A percentile compares a stretch with the other conserved stretches of the same genome.
Evolutionary conservation across 2,113 vertebrate genomes (phyloP).

Genomic region (Indri indri): DNA sequence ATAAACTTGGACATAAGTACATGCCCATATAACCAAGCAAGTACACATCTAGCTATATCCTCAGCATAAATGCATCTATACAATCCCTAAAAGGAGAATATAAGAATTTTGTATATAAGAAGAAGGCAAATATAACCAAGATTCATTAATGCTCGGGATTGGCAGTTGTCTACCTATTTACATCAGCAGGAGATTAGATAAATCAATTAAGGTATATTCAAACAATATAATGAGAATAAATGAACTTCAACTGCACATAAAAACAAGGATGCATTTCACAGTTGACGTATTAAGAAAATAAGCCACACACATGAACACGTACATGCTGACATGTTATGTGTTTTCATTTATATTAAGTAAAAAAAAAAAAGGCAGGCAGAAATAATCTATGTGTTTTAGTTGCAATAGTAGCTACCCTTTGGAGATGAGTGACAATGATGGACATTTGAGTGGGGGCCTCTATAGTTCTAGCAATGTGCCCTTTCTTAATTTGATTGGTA

Average conservation of each 20-base stretch:
- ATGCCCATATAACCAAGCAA: background rate
- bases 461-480: background rate
- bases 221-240: background rate
- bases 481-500: background rate
- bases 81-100: background rate
- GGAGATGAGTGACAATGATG: background rate
- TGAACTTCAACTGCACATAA: background rate
- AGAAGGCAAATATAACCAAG: background rate
- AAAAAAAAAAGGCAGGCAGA: background rate
- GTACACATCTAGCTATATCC: background rate
- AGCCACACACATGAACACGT: background rate
- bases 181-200: background rate
- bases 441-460: background rate
- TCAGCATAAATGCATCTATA: background rate
- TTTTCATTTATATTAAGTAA: background rate
- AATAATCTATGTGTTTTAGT: background rate
- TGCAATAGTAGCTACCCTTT: background rate
- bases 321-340: background rate
- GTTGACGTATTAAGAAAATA: background rate
- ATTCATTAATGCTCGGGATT: background rate
- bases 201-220: background rate
- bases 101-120: background rate
- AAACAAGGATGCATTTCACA: background rate
- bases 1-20: background rate
- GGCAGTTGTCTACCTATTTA: background rate